Base-by-base conservation (phyloP, 1,140 invertebrate species). In the Penaeus indicus region DNA sequence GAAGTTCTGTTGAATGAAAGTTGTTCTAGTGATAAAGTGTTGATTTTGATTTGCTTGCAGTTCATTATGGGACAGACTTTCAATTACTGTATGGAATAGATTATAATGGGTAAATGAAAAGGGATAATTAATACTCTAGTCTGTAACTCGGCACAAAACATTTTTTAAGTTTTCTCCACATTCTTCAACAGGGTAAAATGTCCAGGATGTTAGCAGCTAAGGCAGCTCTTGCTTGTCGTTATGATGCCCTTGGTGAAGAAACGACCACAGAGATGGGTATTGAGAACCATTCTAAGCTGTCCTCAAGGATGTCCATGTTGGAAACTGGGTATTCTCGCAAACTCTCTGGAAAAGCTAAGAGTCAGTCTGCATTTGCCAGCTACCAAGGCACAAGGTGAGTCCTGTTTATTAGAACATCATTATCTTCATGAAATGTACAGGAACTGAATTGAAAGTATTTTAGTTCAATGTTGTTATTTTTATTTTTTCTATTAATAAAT, bases 181-280 rank as follows among this genome's bases (percentile, higher is more conserved):
- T 80, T 38, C 21, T 86, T 32, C 54, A 78, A 69, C 61, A 91
- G 90, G 91, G 92, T 84, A 96, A 99, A 94, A 97, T 99, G 94
- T 98, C 98, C 0, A 94, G 99, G 92, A 99, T 99, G 95, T 94
- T 99, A 89, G 98, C 99, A 25, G 97, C 98, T 0, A 99, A 99
- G 93, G 96, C 98, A 3, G 94, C 98, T 0, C 93, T 99, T 16
- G 97, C 98, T 0, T 97, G 97, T 1, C 95, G 99, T 91, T 96
- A 99, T 1, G 99, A 99, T 94, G 99, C 98, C 4, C 95, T 99
- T 22, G 97, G 97, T 13, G 99, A 99, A 92, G 96, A 97, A 80
- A 95, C 92, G 1, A 94, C 93, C 2, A 95, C 95, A 91, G 96
- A 97, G 84, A 92, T 99, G 3, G 98, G 98, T 11, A 94, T 95